A percentile compares a stretch with the other conserved stretches of the same genome.
phyloP scores from a whole-genome alignment of 2,113 vertebrate species.

The Neofelis nebulosa region DNA sequence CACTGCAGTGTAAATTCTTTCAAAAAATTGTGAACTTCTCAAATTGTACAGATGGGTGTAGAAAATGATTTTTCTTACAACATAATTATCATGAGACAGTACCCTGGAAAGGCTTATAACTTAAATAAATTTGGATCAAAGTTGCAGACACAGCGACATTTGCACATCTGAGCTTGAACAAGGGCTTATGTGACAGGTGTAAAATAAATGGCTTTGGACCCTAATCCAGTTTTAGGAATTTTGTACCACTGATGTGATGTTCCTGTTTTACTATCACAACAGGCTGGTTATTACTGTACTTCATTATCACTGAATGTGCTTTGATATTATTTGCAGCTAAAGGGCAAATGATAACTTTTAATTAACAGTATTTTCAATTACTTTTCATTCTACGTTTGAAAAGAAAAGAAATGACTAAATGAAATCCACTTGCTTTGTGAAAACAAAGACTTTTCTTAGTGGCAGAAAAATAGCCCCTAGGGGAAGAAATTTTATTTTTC shows the following conservation, averaged over 20 bases:
- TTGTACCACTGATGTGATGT: neutral
- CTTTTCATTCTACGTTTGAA: neutral
- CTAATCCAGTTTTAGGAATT: neutral
- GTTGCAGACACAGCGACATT: neutral
- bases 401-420: constrained; percentile 33
- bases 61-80: neutral
- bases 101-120: neutral
- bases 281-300: neutral
- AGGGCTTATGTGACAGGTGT: neutral
- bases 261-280: neutral
- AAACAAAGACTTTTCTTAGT: constrained; percentile 34
- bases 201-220: neutral
- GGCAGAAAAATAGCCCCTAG: neutral
- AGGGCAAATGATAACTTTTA: constrained; percentile 30
- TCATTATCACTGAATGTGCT: neutral
- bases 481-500: constrained; percentile 42
- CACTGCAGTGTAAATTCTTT: neutral
- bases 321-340: constrained; percentile 53
- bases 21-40: neutral
- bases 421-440: constrained; percentile 38
- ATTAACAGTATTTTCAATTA: constrained; percentile 56
- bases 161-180: neutral
- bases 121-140: neutral
- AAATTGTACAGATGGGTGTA: neutral
- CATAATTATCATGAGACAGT: neutral